Evolutionary conservation across 2,888 invertebrate genomes (phyloP), one percentile per base, ranked within the genome.

Genomic region (Orchestes rusci): DNA sequence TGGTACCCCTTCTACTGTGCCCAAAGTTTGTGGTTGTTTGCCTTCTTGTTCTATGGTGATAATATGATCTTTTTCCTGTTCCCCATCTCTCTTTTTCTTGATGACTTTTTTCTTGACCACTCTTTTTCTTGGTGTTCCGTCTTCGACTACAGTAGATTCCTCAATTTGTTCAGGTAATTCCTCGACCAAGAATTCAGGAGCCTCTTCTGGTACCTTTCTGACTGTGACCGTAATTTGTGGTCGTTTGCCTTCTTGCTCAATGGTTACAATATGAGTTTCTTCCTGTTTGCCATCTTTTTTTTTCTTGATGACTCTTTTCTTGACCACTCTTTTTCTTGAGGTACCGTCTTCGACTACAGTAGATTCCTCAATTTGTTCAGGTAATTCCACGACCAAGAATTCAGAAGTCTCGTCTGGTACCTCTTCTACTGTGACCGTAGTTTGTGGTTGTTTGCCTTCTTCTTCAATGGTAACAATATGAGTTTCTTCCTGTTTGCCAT

Each of bases 41-140:
- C 51, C 58, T 39, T 56, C 58, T 53, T 56, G 55, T 39, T 57
- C 52, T 4, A 60, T 58, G 23, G 59, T 57, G 4, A 71, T 43
- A 16, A 58, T 58, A 48, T 59, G 52, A 39, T 30, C 50, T 44
- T 35, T 29, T 34, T 42, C 16, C 31, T 45, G 43, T 38, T 58
- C 67, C 16, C 62, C 60, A 41, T 63, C 71, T 51, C 53, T 67
- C 2, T 63, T 62, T 51, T 61, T 66, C 45, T 68, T 69, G 13
- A 60, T 63, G 3, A 58, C 49, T 42, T 56, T 47, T 32, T 56
- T 58, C 34, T 53, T 56, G 0, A 52, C 48, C 10, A 54, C 40
- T 54, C 64, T 65, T 29, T 65, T 56, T 16, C 60, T 59, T 37
- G 46, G 47, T 12, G 50, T 39, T 1, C 58, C 61, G 2, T 58